Evolutionary conservation across 2,888 invertebrate genomes (phyloP), one percentile per base, ranked within the genome.

Genomic region (Plagodis dolabraria): DNA sequence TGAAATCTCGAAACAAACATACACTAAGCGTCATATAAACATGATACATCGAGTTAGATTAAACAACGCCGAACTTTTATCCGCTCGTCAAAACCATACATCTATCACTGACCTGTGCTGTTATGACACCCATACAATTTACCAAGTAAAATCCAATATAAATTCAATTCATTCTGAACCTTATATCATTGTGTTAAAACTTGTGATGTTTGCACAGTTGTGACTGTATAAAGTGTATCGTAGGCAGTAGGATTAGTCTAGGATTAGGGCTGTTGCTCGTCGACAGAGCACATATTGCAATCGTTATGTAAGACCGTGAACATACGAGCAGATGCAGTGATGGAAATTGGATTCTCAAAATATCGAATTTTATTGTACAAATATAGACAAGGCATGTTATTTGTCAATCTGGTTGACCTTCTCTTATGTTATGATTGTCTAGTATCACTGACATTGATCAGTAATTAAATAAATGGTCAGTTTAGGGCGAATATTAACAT

Each of bases 21-120:
- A 22, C 22, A 22, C 22, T 22, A 22, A 22, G 4, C 4, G 1
- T 22, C 22, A 22, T 22, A 22, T 2, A 22, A 22, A 22, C 22
- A 4, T 22, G 47, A 57, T 57, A 36, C 52, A 57, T 53, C 47
- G 53, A 35, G 44, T 58, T 57, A 48, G 48, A 53, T 58, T 48
- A 53, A 53, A 45, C 53, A 44, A 11, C 42, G 35, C 33, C 45
- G 7, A 12, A 53, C 48, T 57, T 57, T 57, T 44, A 40, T 53
- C 44, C 52, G 40, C n/a, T 38, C 53, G 53, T 45, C 40, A 38
- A 58, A 40, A 48, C 45, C 33, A 44, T 11, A 40, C 56, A 51
- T 53, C 48, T 48, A 53, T 53, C 58, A 58, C 47, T 7, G 38
- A 48, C 44, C 43, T 53, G 46, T 49, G 48, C 57, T 47, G 44